These are phyloP conservation scores for Cricetomys ansorgei DNA, from an alignment of 2,113 vertebrate genomes.

Conservation along the genomic window DNA sequence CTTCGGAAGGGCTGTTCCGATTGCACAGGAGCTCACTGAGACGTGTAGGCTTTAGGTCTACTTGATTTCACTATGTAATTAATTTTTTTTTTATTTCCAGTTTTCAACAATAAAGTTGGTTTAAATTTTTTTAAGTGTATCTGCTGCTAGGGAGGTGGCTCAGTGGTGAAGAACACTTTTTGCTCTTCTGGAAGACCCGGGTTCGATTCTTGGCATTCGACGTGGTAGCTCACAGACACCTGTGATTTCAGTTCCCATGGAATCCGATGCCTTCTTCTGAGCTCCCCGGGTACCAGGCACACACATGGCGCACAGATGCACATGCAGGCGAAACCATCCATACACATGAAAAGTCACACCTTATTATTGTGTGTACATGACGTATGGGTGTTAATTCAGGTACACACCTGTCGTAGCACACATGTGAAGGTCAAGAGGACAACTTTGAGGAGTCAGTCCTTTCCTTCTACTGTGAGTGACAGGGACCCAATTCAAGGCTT, in stretches of 20 bases:
- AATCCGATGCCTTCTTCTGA: neutral
- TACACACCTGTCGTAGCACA: neutral
- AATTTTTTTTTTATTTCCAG: neutral
- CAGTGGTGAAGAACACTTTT: too few species aligned
- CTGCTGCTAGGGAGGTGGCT: neutral
- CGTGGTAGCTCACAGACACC: neutral
- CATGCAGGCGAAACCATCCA: neutral
- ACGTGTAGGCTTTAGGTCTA: too few species aligned
- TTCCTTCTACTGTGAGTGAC: neutral
- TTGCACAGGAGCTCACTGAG: neutral
- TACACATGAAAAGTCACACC: neutral
- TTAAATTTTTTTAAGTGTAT: neutral
- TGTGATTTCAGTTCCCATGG: neutral
- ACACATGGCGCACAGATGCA: neutral
- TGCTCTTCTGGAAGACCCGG: neutral
- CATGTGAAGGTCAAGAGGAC: neutral
- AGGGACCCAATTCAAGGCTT: neutral
- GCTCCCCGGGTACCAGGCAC: neutral
- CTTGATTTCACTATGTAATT: neutral
- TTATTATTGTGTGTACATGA: neutral
- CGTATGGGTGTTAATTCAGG: neutral
- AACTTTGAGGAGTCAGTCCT: neutral
- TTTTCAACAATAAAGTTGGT: neutral
- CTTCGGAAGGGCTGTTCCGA: neutral
- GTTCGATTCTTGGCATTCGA: too few species aligned